These are phyloP conservation scores for Tryphoninae sp. DNA, from an alignment of 2,888 invertebrate genomes.

Conservation along the genomic window DNA sequence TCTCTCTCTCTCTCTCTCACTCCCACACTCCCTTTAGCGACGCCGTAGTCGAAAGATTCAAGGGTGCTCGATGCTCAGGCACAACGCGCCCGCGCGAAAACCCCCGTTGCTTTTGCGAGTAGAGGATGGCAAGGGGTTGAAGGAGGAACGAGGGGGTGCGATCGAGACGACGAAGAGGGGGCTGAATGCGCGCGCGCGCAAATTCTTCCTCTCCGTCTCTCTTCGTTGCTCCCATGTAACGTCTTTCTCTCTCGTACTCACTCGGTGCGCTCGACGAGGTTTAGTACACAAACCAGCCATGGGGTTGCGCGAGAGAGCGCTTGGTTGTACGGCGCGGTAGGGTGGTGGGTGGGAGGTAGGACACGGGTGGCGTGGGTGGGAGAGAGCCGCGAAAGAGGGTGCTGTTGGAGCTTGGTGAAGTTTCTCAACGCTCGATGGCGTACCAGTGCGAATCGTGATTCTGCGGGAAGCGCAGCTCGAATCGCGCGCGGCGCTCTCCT, in stretches of 20 bases:
- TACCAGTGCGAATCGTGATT: slow-evolving; percentile 80
- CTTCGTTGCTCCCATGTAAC: slow-evolving; percentile 10
- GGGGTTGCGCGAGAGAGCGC: slow-evolving; percentile 49
- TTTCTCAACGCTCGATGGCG: slow-evolving; percentile 79
- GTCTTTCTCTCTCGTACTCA: slow-evolving; percentile 31
- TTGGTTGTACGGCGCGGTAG: slow-evolving; percentile 33
- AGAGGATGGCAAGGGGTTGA: slow-evolving; percentile 22
- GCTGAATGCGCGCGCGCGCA: slow-evolving; percentile 50
- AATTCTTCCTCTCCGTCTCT: slow-evolving; percentile 26
- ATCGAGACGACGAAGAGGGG: slow-evolving; percentile 56
- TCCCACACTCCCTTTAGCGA: slow-evolving; percentile 49
- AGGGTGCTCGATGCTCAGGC: slow-evolving; percentile 61
- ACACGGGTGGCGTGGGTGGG: slow-evolving; percentile 39
- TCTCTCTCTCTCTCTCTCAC: neutral
- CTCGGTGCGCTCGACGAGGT: slow-evolving; percentile 20
- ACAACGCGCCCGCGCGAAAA: slow-evolving; percentile 62
- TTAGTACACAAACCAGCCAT: slow-evolving; percentile 42
- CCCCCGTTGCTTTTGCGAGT: slow-evolving; percentile 35
- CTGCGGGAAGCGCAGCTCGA: slow-evolving; percentile 77
- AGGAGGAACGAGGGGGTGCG: slow-evolving; percentile 34
- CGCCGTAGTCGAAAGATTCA: slow-evolving; percentile 62
- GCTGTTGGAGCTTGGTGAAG: slow-evolving; percentile 71
- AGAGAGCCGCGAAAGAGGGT: slow-evolving; percentile 71
- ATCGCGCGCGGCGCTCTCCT: slow-evolving; percentile 55
- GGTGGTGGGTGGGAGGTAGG: slow-evolving; percentile 41